phyloP scores from a whole-genome alignment of 2,113 vertebrate genomes.

The Passer montanus region DNA sequence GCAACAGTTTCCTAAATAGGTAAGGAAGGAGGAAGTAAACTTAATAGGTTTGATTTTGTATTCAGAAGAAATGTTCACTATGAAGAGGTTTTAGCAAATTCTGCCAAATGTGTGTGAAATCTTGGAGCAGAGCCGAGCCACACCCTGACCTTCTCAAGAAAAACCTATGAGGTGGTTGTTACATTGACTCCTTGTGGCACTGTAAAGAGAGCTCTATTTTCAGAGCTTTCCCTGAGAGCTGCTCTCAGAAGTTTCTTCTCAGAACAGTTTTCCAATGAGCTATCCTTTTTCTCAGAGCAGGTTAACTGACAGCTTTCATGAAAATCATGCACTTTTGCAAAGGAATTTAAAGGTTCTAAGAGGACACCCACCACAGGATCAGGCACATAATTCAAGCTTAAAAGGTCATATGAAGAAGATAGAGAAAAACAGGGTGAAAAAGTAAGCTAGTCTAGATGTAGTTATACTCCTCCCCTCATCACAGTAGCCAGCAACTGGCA shows the following conservation, averaged over 20 bases:
- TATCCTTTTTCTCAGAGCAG: neutral
- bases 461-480: neutral
- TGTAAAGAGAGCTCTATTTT: neutral
- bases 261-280: neutral
- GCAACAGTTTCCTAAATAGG: neutral
- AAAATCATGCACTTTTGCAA: neutral
- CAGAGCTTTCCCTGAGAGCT: neutral
- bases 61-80: neutral
- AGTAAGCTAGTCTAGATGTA: neutral
- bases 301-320: neutral
- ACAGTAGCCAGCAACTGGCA: neutral
- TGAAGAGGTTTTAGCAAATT: neutral
- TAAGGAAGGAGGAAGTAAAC: neutral
- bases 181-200: neutral
- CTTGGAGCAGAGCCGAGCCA: neutral
- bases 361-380: neutral
- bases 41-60: neutral
- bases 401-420: neutral
- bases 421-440: neutral
- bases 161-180: fast-evolving
- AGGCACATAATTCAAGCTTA: neutral
- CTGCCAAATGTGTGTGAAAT: neutral
- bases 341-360: neutral
- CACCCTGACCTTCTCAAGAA: neutral
- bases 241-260: neutral